phyloP scores from a whole-genome alignment of 2,113 vertebrate species.

The Plecturocebus donacophilus region DNA sequence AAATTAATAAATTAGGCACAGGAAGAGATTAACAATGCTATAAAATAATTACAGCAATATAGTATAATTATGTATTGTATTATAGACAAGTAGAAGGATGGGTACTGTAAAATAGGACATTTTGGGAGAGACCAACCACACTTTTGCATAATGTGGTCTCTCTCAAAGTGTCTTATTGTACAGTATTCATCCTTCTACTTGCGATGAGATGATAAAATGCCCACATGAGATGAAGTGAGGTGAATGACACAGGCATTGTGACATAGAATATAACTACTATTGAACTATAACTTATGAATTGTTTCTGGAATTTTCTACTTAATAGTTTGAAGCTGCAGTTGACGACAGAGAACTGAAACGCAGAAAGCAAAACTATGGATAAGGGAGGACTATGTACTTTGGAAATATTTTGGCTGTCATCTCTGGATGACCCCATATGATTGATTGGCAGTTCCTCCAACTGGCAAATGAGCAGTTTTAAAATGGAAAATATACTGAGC shows the following conservation, averaged over 20 bases:
- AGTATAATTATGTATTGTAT: neutral
- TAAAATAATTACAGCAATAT: neutral
- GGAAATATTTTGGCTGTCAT: neutral
- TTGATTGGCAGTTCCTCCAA: neutral
- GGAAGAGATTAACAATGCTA: neutral
- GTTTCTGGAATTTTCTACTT: neutral
- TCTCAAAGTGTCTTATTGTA: neutral
- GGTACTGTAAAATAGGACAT: too few relatives aligned
- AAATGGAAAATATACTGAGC: neutral
- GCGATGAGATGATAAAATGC: neutral
- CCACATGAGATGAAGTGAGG: neutral
- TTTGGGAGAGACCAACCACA: too few relatives aligned
- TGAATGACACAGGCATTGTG: neutral
- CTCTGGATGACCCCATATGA: fast-evolving
- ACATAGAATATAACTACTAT: neutral
- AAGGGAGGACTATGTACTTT: neutral
- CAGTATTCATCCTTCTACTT: neutral
- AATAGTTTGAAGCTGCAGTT: neutral
- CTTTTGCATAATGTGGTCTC: neutral
- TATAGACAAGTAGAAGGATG: too few relatives aligned
- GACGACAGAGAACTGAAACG: neutral
- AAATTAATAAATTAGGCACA: neutral
- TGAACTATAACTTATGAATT: neutral
- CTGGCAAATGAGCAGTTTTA: neutral
- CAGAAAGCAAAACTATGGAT: neutral